Evolutionary conservation across 2,113 vertebrate species (phyloP), one percentile per base, ranked within the genome.

Genomic region (Morphnarchus princeps): DNA sequence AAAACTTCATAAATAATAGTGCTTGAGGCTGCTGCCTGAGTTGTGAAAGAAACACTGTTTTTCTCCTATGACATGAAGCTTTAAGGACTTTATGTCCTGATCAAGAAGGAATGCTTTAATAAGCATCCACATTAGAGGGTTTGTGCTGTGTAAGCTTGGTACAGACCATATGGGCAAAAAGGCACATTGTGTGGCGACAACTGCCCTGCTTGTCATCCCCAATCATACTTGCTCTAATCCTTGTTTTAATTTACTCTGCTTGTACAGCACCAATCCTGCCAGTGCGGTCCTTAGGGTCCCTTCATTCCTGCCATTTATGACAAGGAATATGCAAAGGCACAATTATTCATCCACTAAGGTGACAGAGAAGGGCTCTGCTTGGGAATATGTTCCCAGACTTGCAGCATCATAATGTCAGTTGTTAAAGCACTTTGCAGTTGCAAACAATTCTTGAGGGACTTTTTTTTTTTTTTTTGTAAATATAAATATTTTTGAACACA

Each of bases 171-270:
- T 99, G 99, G 99, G 98, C 98, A 98, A 98, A 98, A 98, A 97
- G 97, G 97, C 98, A 98, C 97, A 93, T 98, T 98, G 98, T 97
- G 97, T 91, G 98, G 97, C 97, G 82, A 97, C 97, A 94, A 98
- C 98, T 97, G 98, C 98, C 98, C 98, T 98, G 98, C 98, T 98
- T 99, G 99, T 99, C 99, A 99, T 98, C 98, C 98, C 98, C 98
- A 98, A 98, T 99, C 99, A 98, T 95, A 96, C 98, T 98, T 96
- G 97, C 98, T 98, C 98, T 99, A 99, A 99, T 99, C 99, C 98
- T 98, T 98, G 98, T 99, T 99, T 99, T 99, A 99, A 99, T 99
- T 99, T 99, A 99, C 99, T 99, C 98, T 98, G 98, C 98, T 98
- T 98, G 97, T 98, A 98, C 98, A 98, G 98, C 98, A 97, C 98